Evolutionary conservation across 35 echinoderm and acorn worm genomes (phyloP).

Genomic region (Chiridota heheva): DNA sequence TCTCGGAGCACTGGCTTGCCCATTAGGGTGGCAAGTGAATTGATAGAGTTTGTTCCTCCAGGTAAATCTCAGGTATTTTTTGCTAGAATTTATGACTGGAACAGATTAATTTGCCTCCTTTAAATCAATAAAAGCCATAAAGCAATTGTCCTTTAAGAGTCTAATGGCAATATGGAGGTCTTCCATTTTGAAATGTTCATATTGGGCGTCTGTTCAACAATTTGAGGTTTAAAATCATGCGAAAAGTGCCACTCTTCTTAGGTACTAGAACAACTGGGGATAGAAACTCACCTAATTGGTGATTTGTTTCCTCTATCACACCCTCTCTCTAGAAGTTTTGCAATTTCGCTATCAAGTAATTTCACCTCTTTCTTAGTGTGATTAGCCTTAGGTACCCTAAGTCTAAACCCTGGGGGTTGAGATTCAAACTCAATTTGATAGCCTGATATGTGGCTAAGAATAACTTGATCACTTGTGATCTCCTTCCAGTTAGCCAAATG

Average conservation of each 20-base stretch:
- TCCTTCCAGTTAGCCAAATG: background rate
- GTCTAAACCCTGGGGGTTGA: background rate
- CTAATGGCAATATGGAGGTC: conserved; percentile 16
- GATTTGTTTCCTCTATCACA: conserved; percentile 2
- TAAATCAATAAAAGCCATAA: conserved; percentile 62
- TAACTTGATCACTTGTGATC: conserved; percentile 9
- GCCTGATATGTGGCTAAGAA: background rate
- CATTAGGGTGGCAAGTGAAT: conserved; percentile 66
- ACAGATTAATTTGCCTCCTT: conserved; percentile 77
- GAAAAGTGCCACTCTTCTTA: conserved; percentile 57
- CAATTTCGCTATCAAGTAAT: conserved; percentile 29
- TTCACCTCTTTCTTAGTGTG: background rate
- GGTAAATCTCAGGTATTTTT: conserved; percentile 59
- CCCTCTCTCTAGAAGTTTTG: conserved; percentile 25
- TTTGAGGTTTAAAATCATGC: conserved; percentile 52
- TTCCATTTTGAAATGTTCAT: conserved; percentile 68
- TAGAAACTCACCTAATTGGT: conserved; percentile 35
- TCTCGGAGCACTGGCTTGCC: conserved; percentile 45
- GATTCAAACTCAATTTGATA: conserved; percentile 29
- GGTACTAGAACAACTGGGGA: conserved; percentile 57
- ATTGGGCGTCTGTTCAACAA: conserved; percentile 37
- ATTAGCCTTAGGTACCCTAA: background rate
- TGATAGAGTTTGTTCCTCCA: conserved; percentile 56
- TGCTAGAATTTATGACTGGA: conserved; percentile 46
- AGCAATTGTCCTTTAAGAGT: conserved; percentile 31